Base-by-base conservation (phyloP, 2,888 invertebrate species). In the Campoplex nolae region DNA sequence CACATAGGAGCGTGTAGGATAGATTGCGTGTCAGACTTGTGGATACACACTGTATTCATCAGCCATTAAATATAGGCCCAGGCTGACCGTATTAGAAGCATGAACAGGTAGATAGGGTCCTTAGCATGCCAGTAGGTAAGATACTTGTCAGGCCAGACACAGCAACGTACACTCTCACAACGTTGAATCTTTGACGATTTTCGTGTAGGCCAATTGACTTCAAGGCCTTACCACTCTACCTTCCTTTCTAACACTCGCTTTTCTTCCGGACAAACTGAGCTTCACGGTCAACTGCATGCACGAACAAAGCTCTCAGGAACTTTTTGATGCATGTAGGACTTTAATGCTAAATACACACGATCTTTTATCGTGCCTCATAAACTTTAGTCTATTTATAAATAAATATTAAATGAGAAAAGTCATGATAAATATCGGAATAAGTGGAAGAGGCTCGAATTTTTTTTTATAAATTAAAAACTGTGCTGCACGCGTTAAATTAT, bases 1-100 rank as follows among this genome's bases (percentile, higher is more conserved):
- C n/a, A 16, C 18, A 62, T 16, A 35, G 48, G 38, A 38, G 51
- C 28, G 35, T 16, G 76, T 67, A 77, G 68, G 73, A 75, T 74
- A 79, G 85, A 79, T 85, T n/a, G 75, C 85, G 78, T 85, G 85
- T 70, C 78, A 28, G 78, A 58, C 48, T 58, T n/a, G 23, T 67
- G 38, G 68, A 58, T 67, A 78, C 62, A n/a, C 62, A 35, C 62
- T 65, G 42, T 54, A 83, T 65, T 77, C 73, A 76, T 23, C 71
- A n/a, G 77, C 67, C 35, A 28, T 35, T 54, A 56, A 56, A 81
- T 70, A 81, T 82, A 68, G 45, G 58, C 54, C 68, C 28, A 13
- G 11, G 48, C 51, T 78, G 78, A 83, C 74, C 78, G 78, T 38
- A 58, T 68, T 42, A 65, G 56, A 73, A 35, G 16, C 62, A 45